phyloP scores from a whole-genome alignment of 2,113 vertebrate species.

The Percina caprodes region DNA sequence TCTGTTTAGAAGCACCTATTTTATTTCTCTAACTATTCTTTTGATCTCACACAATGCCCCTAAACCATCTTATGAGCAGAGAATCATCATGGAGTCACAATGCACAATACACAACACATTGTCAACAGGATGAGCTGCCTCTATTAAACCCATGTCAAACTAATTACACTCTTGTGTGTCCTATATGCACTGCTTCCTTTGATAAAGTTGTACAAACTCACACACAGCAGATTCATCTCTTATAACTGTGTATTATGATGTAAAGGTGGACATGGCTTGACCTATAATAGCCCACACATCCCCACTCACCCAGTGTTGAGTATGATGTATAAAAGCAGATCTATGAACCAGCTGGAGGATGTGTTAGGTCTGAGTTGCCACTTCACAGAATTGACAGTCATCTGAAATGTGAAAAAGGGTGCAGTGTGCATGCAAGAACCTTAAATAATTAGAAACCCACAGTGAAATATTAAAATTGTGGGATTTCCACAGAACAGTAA shows the following conservation, averaged over 20 bases:
- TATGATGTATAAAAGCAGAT: slow-evolving; percentile 5
- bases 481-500: not conserved
- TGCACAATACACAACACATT: not conserved
- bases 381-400: not conserved
- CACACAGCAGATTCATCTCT: not conserved
- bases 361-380: not conserved
- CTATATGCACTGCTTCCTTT: not conserved
- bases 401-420: not conserved
- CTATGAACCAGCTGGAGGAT: not conserved
- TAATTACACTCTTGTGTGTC: not conserved
- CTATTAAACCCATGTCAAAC: not conserved
- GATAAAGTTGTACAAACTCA: not conserved
- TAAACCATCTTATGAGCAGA: not conserved
- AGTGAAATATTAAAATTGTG: not conserved
- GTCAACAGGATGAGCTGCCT: not conserved
- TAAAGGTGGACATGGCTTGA: slow-evolving; percentile 2
- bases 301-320: not conserved
- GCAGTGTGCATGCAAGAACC: not conserved
- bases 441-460: not conserved
- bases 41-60: not conserved
- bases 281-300: not conserved
- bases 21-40: not conserved
- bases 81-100: too few relatives aligned
- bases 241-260: slow-evolving; percentile 1
- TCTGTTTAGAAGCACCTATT: not conserved